phyloP scores from a whole-genome alignment of 2,797 vertebrate genomes.

The Typhlichthys subterraneus region DNA sequence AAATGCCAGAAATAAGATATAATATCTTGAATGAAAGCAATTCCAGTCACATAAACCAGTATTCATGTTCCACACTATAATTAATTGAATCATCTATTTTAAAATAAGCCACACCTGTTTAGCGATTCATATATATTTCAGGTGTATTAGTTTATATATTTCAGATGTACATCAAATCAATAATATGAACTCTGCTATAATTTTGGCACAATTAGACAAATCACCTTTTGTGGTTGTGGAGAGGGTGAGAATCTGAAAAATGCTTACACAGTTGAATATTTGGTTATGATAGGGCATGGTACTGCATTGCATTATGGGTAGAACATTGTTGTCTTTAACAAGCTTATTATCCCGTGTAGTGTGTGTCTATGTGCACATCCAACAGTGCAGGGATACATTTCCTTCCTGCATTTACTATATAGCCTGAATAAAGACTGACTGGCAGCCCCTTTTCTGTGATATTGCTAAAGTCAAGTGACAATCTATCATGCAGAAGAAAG shows the following conservation, averaged over 20 bases:
- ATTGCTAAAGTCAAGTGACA: too few relatives aligned
- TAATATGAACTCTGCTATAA: slow-evolving; percentile 43
- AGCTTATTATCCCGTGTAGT: too few relatives aligned
- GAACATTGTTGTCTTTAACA: not conserved
- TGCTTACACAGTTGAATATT: slow-evolving; percentile 32
- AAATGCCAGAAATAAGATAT: not conserved
- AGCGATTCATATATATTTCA: slow-evolving; percentile 52
- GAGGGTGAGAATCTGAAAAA: slow-evolving; percentile 19
- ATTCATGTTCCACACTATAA: not conserved
- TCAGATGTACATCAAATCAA: slow-evolving; percentile 42
- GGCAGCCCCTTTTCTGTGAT: too few relatives aligned
- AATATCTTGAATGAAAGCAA: not conserved
- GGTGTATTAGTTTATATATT: slow-evolving; percentile 42
- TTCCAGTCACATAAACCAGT: not conserved
- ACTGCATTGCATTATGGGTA: slow-evolving; percentile 41
- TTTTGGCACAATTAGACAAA: slow-evolving; percentile 31
- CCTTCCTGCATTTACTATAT: too few relatives aligned
- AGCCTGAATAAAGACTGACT: too few relatives aligned
- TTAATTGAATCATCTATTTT: slow-evolving; percentile 26
- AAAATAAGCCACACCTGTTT: slow-evolving; percentile 42
- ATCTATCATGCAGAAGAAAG: too few relatives aligned
- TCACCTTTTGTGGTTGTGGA: slow-evolving; percentile 23
- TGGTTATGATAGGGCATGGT: slow-evolving; percentile 27
- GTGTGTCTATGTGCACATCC: too few relatives aligned
- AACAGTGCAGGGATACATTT: too few relatives aligned